A percentile compares a stretch with the other conserved stretches of the same genome.
Conservation (phyloP, 2,797 vertebrate genomes). For the Epinephelus malabaricus region DNA sequence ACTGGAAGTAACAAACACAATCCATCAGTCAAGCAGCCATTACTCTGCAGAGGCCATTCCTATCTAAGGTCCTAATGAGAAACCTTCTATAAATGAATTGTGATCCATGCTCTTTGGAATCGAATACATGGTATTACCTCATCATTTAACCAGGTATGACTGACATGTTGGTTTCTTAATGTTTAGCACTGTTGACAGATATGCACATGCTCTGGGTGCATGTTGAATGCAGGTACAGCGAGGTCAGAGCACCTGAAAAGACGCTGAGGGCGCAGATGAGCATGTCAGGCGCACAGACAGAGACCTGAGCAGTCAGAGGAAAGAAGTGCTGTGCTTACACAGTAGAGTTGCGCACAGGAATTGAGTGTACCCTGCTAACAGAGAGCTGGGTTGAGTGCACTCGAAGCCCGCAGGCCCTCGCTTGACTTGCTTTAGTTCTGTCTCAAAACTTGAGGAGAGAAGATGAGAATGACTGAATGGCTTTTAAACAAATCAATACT, state of each 20-base stretch:
- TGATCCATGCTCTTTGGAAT: background rate
- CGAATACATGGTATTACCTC: background rate
- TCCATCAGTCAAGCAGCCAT: constrained; percentile 6
- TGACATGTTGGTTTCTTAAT: too few relatives aligned
- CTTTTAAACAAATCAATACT: constrained; percentile 19
- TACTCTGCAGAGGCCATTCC: background rate
- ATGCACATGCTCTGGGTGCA: background rate
- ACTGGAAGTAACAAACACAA: constrained; percentile 1
- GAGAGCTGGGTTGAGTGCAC: background rate
- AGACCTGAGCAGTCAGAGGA: background rate
- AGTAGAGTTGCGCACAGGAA: background rate
- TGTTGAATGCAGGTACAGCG: background rate
- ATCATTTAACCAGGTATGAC: background rate
- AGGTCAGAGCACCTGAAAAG: background rate
- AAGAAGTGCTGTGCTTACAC: background rate
- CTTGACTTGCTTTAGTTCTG: background rate
- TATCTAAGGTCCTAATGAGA: background rate
- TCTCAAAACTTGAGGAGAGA: constrained; percentile 1
- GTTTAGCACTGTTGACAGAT: too few relatives aligned
- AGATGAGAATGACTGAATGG: background rate
- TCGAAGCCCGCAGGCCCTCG: background rate
- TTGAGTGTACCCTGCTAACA: background rate
- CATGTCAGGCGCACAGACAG: background rate
- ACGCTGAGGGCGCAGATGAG: background rate
- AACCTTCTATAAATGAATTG: background rate